Percentiles rank a stretch among this genome's conserved stretches.
These are phyloP conservation scores for Trematomus bernacchii DNA, from an alignment of 2,797 vertebrate genomes.

Conservation along the genomic window DNA sequence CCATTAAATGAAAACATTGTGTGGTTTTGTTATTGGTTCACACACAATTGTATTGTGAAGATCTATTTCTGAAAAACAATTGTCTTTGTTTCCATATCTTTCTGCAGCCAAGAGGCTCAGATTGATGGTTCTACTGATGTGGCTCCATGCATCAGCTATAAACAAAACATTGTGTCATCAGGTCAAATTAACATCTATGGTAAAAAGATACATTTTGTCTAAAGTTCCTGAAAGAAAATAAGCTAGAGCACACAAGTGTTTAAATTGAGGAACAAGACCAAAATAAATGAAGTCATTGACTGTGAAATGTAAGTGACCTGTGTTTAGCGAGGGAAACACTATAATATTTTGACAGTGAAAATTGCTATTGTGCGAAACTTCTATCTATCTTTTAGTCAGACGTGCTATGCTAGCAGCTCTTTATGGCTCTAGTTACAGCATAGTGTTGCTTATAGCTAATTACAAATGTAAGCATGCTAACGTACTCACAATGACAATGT, in stretches of 20 bases:
- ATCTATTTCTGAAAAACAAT: conserved; percentile 3
- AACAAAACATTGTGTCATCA: conserved; percentile 40
- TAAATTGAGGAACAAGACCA: conserved; percentile 34
- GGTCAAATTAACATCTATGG: conserved; percentile 28
- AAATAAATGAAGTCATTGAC: conserved; percentile 48
- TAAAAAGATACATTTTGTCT: conserved; percentile 30
- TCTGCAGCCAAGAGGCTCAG: conserved; percentile 22
- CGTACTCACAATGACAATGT: background rate
- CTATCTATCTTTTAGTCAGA: background rate
- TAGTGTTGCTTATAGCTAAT: conserved; percentile 7
- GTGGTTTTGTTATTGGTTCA: background rate
- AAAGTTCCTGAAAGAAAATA: conserved; percentile 51
- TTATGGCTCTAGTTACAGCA: background rate
- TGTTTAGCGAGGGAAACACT: conserved; percentile 32
- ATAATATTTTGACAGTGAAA: conserved; percentile 54
- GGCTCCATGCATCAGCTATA: conserved; percentile 35
- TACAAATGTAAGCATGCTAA: background rate
- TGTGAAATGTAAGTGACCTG: conserved; percentile 24
- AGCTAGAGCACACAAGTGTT: conserved; percentile 26
- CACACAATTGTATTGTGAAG: background rate
- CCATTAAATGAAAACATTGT: background rate
- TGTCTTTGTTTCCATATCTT: conserved; percentile 14
- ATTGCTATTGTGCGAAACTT: conserved; percentile 32
- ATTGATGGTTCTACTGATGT: conserved; percentile 46
- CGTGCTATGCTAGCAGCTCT: background rate